A percentile compares a stretch with the other conserved stretches of the same genome.
Conservation (phyloP, 2,888 invertebrate genomes). For the Pteria penguin region DNA sequence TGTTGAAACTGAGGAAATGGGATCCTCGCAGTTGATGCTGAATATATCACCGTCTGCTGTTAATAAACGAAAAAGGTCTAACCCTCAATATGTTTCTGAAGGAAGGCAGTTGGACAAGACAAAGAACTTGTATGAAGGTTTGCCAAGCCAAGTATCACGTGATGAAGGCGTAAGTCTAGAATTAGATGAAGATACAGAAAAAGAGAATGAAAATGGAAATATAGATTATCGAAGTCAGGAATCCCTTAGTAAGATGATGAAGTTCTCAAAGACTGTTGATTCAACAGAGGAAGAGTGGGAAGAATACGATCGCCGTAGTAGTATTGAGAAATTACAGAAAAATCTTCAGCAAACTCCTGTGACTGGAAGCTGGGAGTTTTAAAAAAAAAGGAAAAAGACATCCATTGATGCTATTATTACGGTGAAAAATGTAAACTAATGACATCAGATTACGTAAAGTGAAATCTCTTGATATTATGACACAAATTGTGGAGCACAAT, state of each 20-base stretch:
- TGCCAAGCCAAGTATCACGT: conserved; percentile 36
- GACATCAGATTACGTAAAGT: too few species aligned
- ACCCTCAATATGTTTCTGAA: conserved; percentile 98
- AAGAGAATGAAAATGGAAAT: conserved; percentile 58
- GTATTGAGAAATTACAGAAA: conserved; percentile 71
- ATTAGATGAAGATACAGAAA: conserved; percentile 50
- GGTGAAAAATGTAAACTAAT: too few species aligned
- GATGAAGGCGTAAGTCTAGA: conserved; percentile 52
- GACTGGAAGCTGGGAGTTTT: conserved; percentile 72
- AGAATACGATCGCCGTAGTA: conserved; percentile 60
- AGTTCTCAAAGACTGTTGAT: conserved; percentile 61
- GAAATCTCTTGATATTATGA: neutral
- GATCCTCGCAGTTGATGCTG: conserved; percentile 1
- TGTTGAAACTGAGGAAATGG: conserved; percentile 42
- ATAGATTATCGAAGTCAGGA: conserved; percentile 1
- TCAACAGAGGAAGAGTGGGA: conserved; percentile 70
- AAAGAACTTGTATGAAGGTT: conserved; percentile 42
- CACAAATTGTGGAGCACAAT: conserved; percentile 17
- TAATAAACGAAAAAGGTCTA: conserved; percentile 90
- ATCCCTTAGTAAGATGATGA: conserved; percentile 49
- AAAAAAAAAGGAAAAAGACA: conserved; percentile 35
- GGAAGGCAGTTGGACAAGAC: conserved; percentile 82
- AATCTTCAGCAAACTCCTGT: conserved; percentile 61
- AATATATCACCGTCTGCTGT: conserved; percentile 56
- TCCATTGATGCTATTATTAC: too few species aligned